Evolutionary conservation across 1,140 invertebrate genomes (phyloP).

Genomic region (Achatina immaculata): DNA sequence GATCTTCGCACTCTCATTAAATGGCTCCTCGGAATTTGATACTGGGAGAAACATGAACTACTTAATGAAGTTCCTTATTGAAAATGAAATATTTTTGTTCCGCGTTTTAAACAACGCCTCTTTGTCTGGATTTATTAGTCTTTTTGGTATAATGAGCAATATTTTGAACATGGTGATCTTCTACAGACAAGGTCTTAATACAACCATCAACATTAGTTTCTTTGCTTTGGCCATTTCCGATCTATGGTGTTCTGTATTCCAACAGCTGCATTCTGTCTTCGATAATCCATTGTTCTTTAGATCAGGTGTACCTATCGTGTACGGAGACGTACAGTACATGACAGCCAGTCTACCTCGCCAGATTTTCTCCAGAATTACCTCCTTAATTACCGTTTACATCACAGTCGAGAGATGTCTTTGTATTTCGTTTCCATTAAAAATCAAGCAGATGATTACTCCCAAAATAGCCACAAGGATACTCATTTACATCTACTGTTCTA

Average conservation of each 20-base stretch:
- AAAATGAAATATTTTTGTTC: too few species aligned
- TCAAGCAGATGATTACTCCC: background rate
- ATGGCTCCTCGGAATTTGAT: too few species aligned
- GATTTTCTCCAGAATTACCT: background rate
- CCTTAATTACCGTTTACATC: background rate
- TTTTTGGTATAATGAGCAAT: background rate
- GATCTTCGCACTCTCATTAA: too few species aligned
- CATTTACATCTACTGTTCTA: background rate
- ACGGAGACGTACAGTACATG: background rate
- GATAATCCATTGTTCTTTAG: background rate
- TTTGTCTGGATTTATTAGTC: background rate
- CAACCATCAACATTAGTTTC: constrained; percentile 17
- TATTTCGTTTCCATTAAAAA: background rate
- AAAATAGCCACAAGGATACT: background rate
- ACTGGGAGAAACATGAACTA: too few species aligned
- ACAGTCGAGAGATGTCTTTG: constrained; percentile 4
- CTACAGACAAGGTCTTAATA: constrained; percentile 9
- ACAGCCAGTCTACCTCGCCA: background rate
- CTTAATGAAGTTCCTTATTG: too few species aligned
- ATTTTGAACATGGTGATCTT: background rate
- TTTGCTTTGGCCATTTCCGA: background rate
- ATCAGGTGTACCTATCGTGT: background rate
- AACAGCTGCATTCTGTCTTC: background rate
- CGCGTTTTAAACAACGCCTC: too few species aligned
- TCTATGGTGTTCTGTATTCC: background rate